Conservation (phyloP, 2,113 vertebrate species). For the Malurus cyaneus region DNA sequence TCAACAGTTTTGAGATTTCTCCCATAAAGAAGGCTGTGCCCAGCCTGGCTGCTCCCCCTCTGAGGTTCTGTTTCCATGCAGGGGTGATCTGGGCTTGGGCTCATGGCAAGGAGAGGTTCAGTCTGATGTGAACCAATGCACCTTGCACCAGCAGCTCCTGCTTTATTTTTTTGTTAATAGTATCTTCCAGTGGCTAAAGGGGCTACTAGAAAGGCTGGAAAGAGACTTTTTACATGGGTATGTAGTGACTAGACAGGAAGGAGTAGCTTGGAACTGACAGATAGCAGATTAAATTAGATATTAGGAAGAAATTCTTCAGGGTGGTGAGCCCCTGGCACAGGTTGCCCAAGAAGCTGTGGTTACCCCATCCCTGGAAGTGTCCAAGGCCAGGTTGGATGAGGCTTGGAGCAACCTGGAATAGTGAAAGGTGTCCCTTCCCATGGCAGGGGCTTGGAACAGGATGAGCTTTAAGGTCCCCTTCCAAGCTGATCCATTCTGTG, state of each 20-base stretch:
- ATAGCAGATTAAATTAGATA: neutral
- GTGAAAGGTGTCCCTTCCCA: neutral
- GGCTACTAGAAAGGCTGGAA: neutral
- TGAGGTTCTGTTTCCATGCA: neutral
- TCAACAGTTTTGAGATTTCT: neutral
- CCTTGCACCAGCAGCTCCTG: rapidly evolving
- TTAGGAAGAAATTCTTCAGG: neutral
- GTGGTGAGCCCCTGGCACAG: neutral
- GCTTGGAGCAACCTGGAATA: rapidly evolving
- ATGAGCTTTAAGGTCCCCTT: neutral
- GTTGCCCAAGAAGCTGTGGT: neutral
- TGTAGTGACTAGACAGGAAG: neutral
- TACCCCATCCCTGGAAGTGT: neutral
- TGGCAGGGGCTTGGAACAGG: neutral
- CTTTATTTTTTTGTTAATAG: neutral
- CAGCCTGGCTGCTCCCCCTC: neutral
- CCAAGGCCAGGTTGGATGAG: neutral
- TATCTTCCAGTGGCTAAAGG: neutral
- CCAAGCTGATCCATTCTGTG: neutral
- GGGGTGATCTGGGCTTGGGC: neutral
- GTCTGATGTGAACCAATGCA: rapidly evolving
- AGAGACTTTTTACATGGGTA: neutral
- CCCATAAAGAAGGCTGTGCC: neutral
- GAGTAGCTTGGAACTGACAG: neutral
- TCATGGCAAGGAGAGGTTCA: neutral